Evolutionary conservation across 2,797 vertebrate species (phyloP), one percentile per base, ranked within the genome.

Genomic region (Cyclura pinguis): DNA sequence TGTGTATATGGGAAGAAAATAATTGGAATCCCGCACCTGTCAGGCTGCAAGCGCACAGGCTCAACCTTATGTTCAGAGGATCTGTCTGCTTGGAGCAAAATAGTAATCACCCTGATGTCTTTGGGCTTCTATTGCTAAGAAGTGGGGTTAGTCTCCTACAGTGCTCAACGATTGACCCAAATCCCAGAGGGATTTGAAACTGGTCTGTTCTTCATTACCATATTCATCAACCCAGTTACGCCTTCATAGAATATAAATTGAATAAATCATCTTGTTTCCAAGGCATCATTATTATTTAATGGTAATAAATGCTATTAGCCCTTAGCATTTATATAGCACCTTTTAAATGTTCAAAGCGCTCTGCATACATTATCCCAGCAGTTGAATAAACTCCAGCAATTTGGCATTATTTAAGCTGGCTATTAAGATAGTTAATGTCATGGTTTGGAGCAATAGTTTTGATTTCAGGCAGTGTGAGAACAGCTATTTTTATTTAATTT

Each of bases 211-310:
- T 69, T 84, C 80, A 88, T 88, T 91, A 87, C 73, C 86, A 91
- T 91, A 88, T 88, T 91, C 57, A 88, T 84, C 80, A 87, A 52
- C 59, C 27, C 73, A 72, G n/a, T 50, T 84, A 67, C 35, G 52
- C 74, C 55, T 35, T 84, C 62, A 47, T 47, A 27, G 64, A 64
- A 72, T 57, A 87, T 72, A 78, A 77, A 87, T 78, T 32, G 86
- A 91, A 78, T 78, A 88, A 91, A 91, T 91, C 27, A 57, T 84
- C 85, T 87, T 67, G 80, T 87, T 87, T 90, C 72, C 81, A 88
- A 84, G 86, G 67, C 50, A 69, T 90, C 59, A 84, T 91, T 72
- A 84, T 78, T 83, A 69, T 91, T 91, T 91, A 87, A 87, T 67
- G 35, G 76, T 69, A 78, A 84, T 88, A 78, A 91, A 86, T 86